phyloP scores from a whole-genome alignment of 2,888 invertebrate species.

The Amblyteles armatorius region DNA sequence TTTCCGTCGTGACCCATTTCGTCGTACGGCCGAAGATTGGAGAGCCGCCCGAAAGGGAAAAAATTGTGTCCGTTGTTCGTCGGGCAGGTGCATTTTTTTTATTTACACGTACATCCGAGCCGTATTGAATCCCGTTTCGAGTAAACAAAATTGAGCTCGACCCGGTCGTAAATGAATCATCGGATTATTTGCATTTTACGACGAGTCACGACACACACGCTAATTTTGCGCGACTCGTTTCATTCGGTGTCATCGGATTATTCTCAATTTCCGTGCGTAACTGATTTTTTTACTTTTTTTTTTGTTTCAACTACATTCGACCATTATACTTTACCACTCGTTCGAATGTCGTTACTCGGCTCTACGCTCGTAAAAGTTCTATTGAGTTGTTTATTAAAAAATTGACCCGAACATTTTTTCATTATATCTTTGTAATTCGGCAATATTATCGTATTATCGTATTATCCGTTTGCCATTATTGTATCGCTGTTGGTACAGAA shows the following conservation, averaged over 20 bases:
- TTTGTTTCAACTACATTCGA: too few relatives aligned
- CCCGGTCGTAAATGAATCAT: not conserved
- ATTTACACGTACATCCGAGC: not conserved
- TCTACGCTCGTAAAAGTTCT: too few relatives aligned
- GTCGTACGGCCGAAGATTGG: too few relatives aligned
- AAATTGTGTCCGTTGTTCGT: not conserved
- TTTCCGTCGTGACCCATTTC: too few relatives aligned
- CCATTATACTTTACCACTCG: too few relatives aligned
- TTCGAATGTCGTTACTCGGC: too few relatives aligned
- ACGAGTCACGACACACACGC: not conserved
- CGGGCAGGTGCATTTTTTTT: not conserved
- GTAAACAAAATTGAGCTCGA: not conserved
- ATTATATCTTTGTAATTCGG: too few relatives aligned
- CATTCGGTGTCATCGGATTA: not conserved
- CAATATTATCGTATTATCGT: too few relatives aligned
- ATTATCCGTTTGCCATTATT: too few relatives aligned
- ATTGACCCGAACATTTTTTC: too few relatives aligned
- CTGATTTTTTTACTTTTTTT: not conserved
- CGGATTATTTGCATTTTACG: slow-evolving; percentile 1
- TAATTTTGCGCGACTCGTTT: not conserved
- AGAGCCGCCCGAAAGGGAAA: not conserved
- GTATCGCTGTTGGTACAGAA: too few relatives aligned
- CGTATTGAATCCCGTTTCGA: not conserved
- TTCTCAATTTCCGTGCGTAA: not conserved
- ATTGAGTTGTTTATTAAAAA: too few relatives aligned